Percentiles rank a stretch among this genome's conserved stretches.
phyloP scores from a whole-genome alignment of 1,140 invertebrate genomes.

The Magallana angulata region DNA sequence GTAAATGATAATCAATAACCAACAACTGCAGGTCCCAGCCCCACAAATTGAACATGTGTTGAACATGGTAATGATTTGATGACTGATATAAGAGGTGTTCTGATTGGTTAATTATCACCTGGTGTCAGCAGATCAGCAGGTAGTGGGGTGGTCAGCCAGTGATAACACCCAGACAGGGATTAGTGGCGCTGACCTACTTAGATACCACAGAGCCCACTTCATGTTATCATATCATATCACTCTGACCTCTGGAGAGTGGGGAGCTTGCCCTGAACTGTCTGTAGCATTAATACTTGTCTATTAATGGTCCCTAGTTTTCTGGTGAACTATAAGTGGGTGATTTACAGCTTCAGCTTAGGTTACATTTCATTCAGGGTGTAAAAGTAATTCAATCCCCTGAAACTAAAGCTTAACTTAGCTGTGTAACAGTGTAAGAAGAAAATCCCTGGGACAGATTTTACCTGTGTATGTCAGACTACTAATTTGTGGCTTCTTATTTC shows the following conservation, averaged over 20 bases:
- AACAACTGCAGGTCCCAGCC: not conserved
- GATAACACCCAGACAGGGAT: not conserved
- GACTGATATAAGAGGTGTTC: not conserved
- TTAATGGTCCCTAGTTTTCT: not conserved
- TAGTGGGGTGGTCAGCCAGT: not conserved
- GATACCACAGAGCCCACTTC: not conserved
- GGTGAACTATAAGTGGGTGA: not conserved
- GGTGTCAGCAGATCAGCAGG: no score
- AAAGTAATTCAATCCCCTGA: not conserved
- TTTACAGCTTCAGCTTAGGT: not conserved
- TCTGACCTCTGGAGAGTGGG: not conserved
- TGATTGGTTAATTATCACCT: not conserved
- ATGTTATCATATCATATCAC: no score
- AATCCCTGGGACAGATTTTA: not conserved
- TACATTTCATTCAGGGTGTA: not conserved
- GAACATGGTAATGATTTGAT: not conserved
- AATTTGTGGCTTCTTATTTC: not conserved
- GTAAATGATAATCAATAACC: constrained; percentile 31
- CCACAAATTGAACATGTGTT: not conserved
- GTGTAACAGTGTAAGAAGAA: not conserved
- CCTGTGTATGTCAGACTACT: no score
- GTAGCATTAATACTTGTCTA: not conserved
- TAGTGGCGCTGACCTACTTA: not conserved
- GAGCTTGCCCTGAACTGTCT: not conserved
- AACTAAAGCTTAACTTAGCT: not conserved